A percentile compares a stretch with the other conserved stretches of the same genome.
Conservation (phyloP, 2,888 invertebrate genomes). For the Dryobota labecula region DNA sequence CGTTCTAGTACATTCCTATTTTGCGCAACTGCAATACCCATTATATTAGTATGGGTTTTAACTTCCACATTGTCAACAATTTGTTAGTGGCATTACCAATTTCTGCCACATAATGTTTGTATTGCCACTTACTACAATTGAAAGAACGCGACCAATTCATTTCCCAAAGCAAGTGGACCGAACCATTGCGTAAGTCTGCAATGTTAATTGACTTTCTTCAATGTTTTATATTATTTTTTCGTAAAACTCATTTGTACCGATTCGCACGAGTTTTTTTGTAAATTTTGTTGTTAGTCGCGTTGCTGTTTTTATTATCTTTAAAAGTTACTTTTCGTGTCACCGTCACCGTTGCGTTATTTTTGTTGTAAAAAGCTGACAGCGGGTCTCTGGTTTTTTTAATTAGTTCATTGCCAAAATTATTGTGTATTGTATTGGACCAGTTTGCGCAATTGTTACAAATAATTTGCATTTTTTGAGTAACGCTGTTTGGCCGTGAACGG, state of each 20-base stretch:
- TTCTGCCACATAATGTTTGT: conserved; percentile 27
- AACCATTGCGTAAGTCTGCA: conserved; percentile 57
- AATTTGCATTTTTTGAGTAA: conserved; percentile 41
- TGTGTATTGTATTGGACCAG: conserved; percentile 40
- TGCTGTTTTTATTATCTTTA: conserved; percentile 53
- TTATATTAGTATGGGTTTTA: conserved; percentile 31
- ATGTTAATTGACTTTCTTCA: conserved; percentile 62
- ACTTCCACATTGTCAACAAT: conserved; percentile 27
- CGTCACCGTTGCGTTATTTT: conserved; percentile 60
- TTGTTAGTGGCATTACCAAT: conserved; percentile 16
- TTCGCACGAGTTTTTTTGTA: conserved; percentile 65
- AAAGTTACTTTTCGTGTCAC: conserved; percentile 49
- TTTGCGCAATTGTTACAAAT: conserved; percentile 63
- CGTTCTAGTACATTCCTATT: conserved; percentile 8
- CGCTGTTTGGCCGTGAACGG: conserved; percentile 36
- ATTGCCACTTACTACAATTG: conserved; percentile 24
- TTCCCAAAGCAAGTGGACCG: conserved; percentile 57
- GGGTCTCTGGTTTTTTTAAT: conserved; percentile 57
- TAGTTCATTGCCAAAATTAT: conserved; percentile 68
- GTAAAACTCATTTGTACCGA: conserved; percentile 65
- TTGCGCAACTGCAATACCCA: conserved; percentile 19
- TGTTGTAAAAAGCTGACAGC: conserved; percentile 55
- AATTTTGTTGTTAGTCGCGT: conserved; percentile 33
- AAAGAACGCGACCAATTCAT: conserved; percentile 50
- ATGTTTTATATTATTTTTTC: conserved; percentile 53